Conservation (phyloP, 2,888 invertebrate species). For the Ophioninae sp. region DNA sequence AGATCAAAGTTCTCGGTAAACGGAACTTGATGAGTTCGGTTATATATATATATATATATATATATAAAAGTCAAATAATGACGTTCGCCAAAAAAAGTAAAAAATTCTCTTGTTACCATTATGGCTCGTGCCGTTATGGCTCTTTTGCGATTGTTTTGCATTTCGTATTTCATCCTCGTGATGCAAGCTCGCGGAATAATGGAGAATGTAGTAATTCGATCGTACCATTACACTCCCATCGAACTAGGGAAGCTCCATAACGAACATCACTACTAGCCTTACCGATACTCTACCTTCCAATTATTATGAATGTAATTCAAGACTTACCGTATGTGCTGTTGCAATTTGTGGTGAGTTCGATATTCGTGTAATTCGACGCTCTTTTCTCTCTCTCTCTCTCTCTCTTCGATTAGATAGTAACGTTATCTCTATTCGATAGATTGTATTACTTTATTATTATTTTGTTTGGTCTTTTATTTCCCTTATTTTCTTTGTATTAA, state of each 20-base stretch:
- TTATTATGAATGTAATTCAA: too few relatives aligned
- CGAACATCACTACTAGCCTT: background rate
- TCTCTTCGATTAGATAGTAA: too few relatives aligned
- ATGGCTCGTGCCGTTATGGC: background rate
- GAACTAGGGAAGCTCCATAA: background rate
- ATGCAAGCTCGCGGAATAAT: background rate
- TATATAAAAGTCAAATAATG: conserved; percentile 2
- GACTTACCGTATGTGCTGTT: too few relatives aligned
- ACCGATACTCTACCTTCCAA: too few relatives aligned
- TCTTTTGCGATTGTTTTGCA: background rate
- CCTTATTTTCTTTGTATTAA: too few relatives aligned
- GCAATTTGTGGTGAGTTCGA: too few relatives aligned
- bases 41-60: background rate
- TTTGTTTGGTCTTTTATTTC: too few relatives aligned
- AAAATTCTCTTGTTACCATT: too few relatives aligned
- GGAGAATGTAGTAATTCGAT: background rate
- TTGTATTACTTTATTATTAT: too few relatives aligned
- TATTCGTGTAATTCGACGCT: too few relatives aligned
- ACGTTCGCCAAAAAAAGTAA: background rate
- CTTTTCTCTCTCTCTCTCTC: too few relatives aligned
- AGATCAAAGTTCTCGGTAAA: conserved; percentile 30
- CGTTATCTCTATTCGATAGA: too few relatives aligned
- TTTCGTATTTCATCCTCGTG: conserved; percentile 14
- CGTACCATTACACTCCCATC: background rate
- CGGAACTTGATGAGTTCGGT: conserved; percentile 7